phyloP scores from a whole-genome alignment of 2,888 invertebrate genomes.

The Kryphioiulus occultus region DNA sequence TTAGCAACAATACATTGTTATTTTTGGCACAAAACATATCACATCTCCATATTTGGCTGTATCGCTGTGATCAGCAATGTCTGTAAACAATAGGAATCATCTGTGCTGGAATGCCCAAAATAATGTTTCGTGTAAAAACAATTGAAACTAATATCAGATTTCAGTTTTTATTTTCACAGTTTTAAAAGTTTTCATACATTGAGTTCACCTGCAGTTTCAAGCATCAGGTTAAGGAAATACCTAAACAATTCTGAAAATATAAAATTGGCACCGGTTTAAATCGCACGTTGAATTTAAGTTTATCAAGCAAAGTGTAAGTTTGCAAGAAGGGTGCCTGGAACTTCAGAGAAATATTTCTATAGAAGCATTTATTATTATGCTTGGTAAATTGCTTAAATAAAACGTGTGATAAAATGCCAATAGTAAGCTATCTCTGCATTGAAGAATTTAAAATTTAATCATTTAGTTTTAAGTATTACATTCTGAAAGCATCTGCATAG shows the following conservation, averaged over 20 bases:
- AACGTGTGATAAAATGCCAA: background rate
- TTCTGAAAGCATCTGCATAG: constrained; percentile 21
- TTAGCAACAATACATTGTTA: too few species aligned
- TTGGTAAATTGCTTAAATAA: background rate
- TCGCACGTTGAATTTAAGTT: background rate
- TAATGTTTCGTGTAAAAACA: too few species aligned
- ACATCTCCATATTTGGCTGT: too few species aligned
- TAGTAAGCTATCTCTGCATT: background rate
- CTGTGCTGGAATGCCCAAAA: background rate
- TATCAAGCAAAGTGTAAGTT: background rate
- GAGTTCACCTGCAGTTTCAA: background rate
- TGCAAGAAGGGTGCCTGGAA: background rate
- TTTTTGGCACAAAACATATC: too few species aligned
- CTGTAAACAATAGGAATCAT: too few species aligned
- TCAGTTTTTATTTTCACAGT: constrained; percentile 18
- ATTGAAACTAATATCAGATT: background rate
- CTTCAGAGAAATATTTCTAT: background rate
- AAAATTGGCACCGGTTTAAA: background rate
- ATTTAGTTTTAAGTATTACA: background rate
- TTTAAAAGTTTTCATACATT: constrained; percentile 5
- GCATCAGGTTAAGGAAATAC: background rate
- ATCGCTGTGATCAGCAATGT: too few species aligned
- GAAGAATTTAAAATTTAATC: background rate
- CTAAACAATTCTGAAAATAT: background rate
- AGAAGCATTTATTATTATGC: background rate